phyloP scores from a whole-genome alignment of 2,888 invertebrate species.

The Neelides folsomi region DNA sequence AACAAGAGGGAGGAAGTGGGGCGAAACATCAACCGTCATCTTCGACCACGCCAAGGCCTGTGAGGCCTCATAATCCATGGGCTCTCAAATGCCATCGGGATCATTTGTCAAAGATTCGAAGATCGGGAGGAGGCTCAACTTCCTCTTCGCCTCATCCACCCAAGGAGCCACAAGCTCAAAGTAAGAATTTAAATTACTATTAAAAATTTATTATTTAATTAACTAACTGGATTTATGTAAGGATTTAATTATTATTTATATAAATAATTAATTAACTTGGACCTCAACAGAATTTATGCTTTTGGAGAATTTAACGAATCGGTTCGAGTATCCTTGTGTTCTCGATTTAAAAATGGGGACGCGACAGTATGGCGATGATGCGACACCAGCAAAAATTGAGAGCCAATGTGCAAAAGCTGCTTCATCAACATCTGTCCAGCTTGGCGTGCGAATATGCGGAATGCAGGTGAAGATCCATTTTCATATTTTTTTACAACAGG shows the following conservation, averaged over 20 bases:
- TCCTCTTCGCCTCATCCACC: conserved; percentile 17
- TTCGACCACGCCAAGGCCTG: conserved; percentile 12
- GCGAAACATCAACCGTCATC: conserved; percentile 4
- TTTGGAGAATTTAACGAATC: conserved; percentile 46
- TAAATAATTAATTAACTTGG: too few relatives aligned
- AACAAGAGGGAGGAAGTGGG: conserved; percentile 13
- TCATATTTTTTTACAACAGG: too few relatives aligned
- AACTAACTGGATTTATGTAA: background rate
- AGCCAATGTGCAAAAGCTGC: conserved; percentile 43
- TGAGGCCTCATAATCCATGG: conserved; percentile 42
- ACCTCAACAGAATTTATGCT: conserved; percentile 47
- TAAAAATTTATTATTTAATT: background rate
- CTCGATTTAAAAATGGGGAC: conserved; percentile 47
- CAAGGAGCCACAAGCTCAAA: conserved; percentile 26
- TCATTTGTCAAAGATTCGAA: conserved; percentile 37
- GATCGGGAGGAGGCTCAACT: conserved; percentile 26
- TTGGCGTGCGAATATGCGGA: conserved; percentile 45
- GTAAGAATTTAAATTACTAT: conserved; percentile 11
- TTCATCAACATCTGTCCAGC: conserved; percentile 41
- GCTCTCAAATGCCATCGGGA: conserved; percentile 43
- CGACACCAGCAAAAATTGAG: conserved; percentile 40
- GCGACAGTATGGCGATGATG: conserved; percentile 45
- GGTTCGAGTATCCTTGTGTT: conserved; percentile 44
- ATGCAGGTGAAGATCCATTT: conserved; percentile 38
- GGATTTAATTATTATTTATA: background rate